phyloP scores from a whole-genome alignment of 2,888 invertebrate species.

The Amphipyra berbera region DNA sequence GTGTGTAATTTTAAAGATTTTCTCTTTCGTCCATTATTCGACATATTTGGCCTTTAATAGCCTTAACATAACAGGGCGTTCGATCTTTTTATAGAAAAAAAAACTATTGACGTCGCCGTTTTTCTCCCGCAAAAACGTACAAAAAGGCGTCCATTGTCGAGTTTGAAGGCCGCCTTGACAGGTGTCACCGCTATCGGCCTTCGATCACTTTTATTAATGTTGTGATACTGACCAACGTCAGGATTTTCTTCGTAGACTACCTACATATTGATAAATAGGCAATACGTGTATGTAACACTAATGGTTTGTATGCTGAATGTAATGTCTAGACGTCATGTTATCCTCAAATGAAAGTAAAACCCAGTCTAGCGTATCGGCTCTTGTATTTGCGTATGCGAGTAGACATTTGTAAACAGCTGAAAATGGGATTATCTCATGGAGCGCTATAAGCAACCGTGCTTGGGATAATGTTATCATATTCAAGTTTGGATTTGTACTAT shows the following conservation, averaged over 20 bases:
- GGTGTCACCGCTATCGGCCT: slow-evolving; percentile 62
- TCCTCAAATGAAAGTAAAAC: not conserved
- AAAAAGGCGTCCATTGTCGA: slow-evolving; percentile 43
- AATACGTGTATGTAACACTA: not conserved
- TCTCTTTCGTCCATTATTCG: too few species aligned
- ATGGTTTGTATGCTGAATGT: not conserved
- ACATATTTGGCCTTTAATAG: not conserved
- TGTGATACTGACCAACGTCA: slow-evolving; percentile 52
- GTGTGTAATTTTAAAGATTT: too few species aligned
- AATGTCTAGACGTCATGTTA: not conserved
- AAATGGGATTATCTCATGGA: too few species aligned
- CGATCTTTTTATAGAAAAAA: slow-evolving; percentile 11
- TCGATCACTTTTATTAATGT: slow-evolving; percentile 67
- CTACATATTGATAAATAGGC: slow-evolving; percentile 54
- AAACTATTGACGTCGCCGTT: slow-evolving; percentile 29
- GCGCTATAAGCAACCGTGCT: too few species aligned
- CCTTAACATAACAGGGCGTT: slow-evolving; percentile 3
- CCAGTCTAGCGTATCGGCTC: too few species aligned
- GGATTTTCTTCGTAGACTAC: slow-evolving; percentile 45
- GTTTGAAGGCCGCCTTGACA: slow-evolving; percentile 57
- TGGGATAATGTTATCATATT: too few species aligned
- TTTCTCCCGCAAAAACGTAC: slow-evolving; percentile 18
- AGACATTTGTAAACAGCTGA: too few species aligned
- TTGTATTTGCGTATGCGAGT: too few species aligned
- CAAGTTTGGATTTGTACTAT: too few species aligned